Percentiles rank a stretch among this genome's conserved stretches.
These are phyloP conservation scores for Drosophila picticornis DNA, from an alignment of 2,888 invertebrate species.

Conservation along the genomic window DNA sequence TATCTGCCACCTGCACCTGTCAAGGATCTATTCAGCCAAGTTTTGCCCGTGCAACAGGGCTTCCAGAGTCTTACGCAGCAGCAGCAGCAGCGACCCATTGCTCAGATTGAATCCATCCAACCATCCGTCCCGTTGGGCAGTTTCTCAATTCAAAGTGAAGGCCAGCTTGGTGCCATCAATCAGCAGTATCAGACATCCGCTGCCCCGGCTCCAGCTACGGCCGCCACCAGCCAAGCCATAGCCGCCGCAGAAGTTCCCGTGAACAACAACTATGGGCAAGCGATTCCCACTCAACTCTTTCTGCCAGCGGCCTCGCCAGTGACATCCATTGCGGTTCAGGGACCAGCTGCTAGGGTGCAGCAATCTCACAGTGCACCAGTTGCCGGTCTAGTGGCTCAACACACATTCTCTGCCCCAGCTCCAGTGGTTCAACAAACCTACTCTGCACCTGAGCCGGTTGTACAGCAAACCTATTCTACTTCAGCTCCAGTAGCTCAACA, in stretches of 20 bases:
- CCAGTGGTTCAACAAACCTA: not conserved
- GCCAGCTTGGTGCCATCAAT: conserved; percentile 18
- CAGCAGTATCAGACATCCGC: conserved; percentile 26
- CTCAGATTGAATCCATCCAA: conserved; percentile 69
- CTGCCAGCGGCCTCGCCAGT: conserved; percentile 29
- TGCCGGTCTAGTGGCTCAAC: conserved; percentile 24
- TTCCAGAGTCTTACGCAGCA: conserved; percentile 44
- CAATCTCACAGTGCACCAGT: conserved; percentile 36
- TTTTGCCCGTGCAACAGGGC: conserved; percentile 27
- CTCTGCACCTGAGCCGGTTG: not conserved
- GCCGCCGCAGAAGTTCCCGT: conserved; percentile 45
- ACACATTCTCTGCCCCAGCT: not conserved
- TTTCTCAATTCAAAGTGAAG: conserved; percentile 61
- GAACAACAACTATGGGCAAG: conserved; percentile 38
- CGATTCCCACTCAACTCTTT: conserved; percentile 43
- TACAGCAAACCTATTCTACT: not conserved
- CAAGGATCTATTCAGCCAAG: conserved; percentile 32
- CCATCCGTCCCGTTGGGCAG: conserved; percentile 74
- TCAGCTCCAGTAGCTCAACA: not conserved
- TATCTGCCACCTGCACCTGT: conserved; percentile 66
- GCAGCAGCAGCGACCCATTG: conserved; percentile 31
- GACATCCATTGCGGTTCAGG: conserved; percentile 41
- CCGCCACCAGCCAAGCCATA: conserved; percentile 43
- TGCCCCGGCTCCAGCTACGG: conserved; percentile 13
- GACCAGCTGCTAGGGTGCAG: conserved; percentile 29